These are phyloP conservation scores for Cyanoramphus novaezelandiae DNA, from an alignment of 2,113 vertebrate genomes.

Conservation along the genomic window DNA sequence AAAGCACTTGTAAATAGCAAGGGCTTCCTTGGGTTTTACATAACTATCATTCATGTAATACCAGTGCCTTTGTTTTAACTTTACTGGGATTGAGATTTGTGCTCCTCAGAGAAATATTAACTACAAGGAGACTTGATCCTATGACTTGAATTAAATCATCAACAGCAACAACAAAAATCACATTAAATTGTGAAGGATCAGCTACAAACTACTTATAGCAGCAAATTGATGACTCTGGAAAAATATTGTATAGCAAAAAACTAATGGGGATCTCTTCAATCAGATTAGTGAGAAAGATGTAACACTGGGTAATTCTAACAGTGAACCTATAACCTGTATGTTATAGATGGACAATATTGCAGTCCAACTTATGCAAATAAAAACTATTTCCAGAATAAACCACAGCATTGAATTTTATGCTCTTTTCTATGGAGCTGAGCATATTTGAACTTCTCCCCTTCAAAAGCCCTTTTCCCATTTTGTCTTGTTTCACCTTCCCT, in stretches of 20 bases:
- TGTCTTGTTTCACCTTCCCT: neutral
- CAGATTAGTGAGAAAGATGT: neutral
- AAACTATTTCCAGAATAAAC: neutral
- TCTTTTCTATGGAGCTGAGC: neutral
- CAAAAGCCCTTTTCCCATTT: neutral
- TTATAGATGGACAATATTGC: neutral
- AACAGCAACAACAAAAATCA: neutral
- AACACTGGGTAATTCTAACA: neutral
- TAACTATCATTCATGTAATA: neutral
- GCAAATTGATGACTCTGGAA: neutral
- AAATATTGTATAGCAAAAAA: neutral
- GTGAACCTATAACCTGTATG: neutral
- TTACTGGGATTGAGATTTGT: neutral
- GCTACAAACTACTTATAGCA: neutral
- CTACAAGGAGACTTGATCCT: neutral
- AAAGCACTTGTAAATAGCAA: neutral
- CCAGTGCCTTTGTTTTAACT: neutral
- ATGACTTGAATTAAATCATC: neutral
- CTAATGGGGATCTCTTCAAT: neutral
- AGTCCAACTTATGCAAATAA: neutral
- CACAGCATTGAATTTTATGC: neutral
- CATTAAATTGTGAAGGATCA: neutral
- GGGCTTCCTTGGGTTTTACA: neutral
- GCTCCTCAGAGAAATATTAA: neutral
- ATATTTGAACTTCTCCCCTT: neutral